phyloP scores from a whole-genome alignment of 2,113 vertebrate species.

The Progne subis region DNA sequence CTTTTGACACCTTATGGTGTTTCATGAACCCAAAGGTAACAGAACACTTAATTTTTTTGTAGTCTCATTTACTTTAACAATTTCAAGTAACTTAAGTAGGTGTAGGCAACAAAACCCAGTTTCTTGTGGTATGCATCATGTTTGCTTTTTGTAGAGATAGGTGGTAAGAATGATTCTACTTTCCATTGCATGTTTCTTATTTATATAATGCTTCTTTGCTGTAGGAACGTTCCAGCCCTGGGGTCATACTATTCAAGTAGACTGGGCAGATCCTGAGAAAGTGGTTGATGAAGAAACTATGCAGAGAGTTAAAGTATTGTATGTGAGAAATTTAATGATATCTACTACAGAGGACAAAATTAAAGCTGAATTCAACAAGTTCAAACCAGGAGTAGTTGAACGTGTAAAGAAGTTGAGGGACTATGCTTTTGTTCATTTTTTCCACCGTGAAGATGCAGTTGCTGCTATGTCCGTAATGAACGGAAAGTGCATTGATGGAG shows the following conservation, averaged over 20 bases:
- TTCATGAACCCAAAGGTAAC: background rate
- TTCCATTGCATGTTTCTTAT: background rate
- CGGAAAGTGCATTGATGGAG: slow-evolving; percentile 87
- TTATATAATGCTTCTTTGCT: background rate
- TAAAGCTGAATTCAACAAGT: slow-evolving; percentile 85
- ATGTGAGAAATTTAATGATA: slow-evolving; percentile 93
- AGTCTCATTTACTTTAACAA: background rate
- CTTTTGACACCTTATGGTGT: background rate
- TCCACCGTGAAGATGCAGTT: slow-evolving; percentile 86
- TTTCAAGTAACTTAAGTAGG: background rate
- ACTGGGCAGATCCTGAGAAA: slow-evolving; percentile 95
- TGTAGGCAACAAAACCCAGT: background rate
- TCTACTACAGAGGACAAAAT: slow-evolving; percentile 90
- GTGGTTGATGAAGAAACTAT: slow-evolving; percentile 92
- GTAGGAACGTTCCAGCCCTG: slow-evolving; percentile 90
- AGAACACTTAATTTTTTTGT: background rate
- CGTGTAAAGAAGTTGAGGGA: slow-evolving; percentile 93
- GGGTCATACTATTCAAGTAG: slow-evolving; percentile 90
- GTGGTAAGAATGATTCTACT: background rate
- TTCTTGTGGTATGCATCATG: background rate
- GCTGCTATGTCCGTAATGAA: slow-evolving; percentile 86
- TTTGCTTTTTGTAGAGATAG: background rate
- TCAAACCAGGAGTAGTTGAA: slow-evolving; percentile 89
- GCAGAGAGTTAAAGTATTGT: slow-evolving; percentile 90
- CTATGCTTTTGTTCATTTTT: slow-evolving; percentile 96